These are phyloP conservation scores for Corvus moneduloides DNA, from an alignment of 2,113 vertebrate species.

Conservation along the genomic window DNA sequence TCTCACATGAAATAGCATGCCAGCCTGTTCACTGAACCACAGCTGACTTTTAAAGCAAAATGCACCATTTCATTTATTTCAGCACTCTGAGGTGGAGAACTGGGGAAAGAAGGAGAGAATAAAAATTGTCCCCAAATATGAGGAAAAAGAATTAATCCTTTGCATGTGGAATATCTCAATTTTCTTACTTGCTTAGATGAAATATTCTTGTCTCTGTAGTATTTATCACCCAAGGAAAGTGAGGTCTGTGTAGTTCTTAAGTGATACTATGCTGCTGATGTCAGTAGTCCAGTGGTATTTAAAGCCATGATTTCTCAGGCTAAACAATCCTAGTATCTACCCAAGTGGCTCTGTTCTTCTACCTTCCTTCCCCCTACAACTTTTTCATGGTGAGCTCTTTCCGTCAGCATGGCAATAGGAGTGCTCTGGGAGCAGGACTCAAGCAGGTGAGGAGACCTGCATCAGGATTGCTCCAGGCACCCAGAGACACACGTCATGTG, in stretches of 20 bases:
- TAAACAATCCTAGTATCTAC: conserved; percentile 8
- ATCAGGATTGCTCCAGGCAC: background rate
- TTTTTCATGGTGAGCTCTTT: conserved; percentile 15
- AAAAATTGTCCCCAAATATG: background rate
- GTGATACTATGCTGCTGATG: background rate
- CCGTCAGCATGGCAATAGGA: background rate
- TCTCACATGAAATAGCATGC: conserved; percentile 35
- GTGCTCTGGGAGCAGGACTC: background rate
- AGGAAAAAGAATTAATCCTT: conserved; percentile 48
- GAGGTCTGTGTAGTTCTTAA: background rate
- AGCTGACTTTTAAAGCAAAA: conserved; percentile 64
- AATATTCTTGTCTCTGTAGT: background rate
- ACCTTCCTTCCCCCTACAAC: rapidly evolving
- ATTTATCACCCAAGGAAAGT: background rate
- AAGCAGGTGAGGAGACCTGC: background rate
- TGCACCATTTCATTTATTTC: background rate
- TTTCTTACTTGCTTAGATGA: conserved; percentile 44
- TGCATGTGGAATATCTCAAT: background rate
- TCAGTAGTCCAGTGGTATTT: background rate
- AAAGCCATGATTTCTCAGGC: background rate
- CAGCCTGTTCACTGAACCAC: conserved; percentile 44
- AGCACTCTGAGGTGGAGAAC: background rate
- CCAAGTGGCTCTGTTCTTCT: background rate
- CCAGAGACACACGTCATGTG: background rate
- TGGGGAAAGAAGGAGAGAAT: background rate